Percentiles rank a stretch among this genome's conserved stretches.
Evolutionary conservation across 2,113 vertebrate genomes (phyloP).

Genomic region (Verasper variegatus): DNA sequence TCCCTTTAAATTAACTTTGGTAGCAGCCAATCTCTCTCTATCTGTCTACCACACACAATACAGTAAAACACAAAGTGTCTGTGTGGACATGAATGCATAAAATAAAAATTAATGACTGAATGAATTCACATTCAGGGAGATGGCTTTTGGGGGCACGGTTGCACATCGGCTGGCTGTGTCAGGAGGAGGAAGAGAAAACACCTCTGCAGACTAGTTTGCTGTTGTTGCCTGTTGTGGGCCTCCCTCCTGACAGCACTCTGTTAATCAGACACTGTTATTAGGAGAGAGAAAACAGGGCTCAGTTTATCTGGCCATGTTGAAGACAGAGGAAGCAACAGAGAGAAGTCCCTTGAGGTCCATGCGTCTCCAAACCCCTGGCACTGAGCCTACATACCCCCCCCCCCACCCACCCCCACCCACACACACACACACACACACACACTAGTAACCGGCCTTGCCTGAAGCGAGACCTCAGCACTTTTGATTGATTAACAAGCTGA

Average conservation of each 20-base stretch:
- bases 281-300: constrained; percentile 24
- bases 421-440: too few relatives aligned
- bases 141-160: constrained; percentile 28
- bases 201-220: constrained; percentile 15
- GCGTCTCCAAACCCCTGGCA: constrained; percentile 2
- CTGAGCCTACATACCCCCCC: background rate
- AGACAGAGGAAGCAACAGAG: constrained; percentile 23
- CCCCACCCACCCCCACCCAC: too few relatives aligned
- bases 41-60: constrained; percentile 16
- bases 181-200: constrained; percentile 13
- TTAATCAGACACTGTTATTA: constrained; percentile 30
- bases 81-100: constrained; percentile 13
- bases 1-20: background rate
- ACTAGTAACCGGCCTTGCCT: background rate
- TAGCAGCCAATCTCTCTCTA: background rate
- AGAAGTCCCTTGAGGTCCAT: constrained; percentile 25
- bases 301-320: constrained; percentile 40
- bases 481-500: constrained; percentile 41
- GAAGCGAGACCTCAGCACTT: constrained; percentile 14
- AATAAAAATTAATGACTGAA: constrained; percentile 5
- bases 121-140: constrained; percentile 25
- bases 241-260: constrained; percentile 18
- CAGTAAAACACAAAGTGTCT: constrained; percentile 24
- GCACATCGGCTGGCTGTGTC: constrained; percentile 26
- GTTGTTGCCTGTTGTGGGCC: constrained; percentile 19